Evolutionary conservation across 92 coral and sea anemone genomes (phyloP).

Genomic region (Porites divaricata): DNA sequence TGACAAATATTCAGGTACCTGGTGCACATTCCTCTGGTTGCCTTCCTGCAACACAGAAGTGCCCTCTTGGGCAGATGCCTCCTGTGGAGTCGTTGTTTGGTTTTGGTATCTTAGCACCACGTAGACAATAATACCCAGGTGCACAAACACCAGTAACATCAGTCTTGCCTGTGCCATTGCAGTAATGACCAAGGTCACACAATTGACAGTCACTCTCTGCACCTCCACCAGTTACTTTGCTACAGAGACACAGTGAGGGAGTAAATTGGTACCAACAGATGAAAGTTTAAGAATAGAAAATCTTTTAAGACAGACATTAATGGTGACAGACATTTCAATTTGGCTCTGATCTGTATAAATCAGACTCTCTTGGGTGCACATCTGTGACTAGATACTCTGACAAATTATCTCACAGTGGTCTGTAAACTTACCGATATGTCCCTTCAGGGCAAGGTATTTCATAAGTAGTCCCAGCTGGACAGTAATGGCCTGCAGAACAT

Average conservation of each 20-base stretch:
- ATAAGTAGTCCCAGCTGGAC: slow-evolving; percentile 84
- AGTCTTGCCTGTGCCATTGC: slow-evolving; percentile 81
- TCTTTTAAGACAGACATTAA: too few relatives aligned
- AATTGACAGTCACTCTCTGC: slow-evolving; percentile 56
- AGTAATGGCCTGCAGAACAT: slow-evolving; percentile 80
- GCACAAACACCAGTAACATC: slow-evolving; percentile 64
- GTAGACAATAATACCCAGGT: slow-evolving; percentile 81
- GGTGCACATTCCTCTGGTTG: slow-evolving; percentile 72
- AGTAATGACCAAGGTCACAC: slow-evolving; percentile 88
- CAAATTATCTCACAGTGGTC: too few relatives aligned
- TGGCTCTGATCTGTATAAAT: too few relatives aligned
- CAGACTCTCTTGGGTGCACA: too few relatives aligned
- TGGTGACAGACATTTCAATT: too few relatives aligned
- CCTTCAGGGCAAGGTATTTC: slow-evolving; percentile 88
- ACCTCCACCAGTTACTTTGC: slow-evolving; percentile 27
- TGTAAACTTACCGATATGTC: slow-evolving; percentile 77
- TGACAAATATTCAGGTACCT: slow-evolving; percentile 49
- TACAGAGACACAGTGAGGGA: background rate
- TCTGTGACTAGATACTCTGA: too few relatives aligned
- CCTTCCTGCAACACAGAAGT: slow-evolving; percentile 75
- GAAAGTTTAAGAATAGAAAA: too few relatives aligned
- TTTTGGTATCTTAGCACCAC: slow-evolving; percentile 79
- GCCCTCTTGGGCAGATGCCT: slow-evolving; percentile 89
- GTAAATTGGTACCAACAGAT: background rate
- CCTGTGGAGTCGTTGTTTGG: slow-evolving; percentile 95